Conservation (phyloP, 2,113 vertebrate species). For the Callocephalon fimbriatum region DNA sequence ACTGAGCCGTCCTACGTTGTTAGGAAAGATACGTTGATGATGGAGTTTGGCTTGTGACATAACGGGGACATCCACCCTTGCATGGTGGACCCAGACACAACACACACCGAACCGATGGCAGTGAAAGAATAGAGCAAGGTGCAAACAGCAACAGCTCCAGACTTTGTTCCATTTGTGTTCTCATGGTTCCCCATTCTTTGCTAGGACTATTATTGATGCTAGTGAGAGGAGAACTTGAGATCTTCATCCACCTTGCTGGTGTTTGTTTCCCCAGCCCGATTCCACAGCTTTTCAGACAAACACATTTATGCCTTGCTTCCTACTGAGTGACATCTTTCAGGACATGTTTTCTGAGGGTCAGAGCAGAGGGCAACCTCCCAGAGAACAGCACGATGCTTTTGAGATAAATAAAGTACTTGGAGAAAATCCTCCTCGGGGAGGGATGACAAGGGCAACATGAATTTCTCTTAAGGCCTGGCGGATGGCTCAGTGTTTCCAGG, state of each 20-base stretch:
- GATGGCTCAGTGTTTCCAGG: neutral
- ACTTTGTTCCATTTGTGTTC: constrained; percentile 23
- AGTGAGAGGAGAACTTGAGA: neutral
- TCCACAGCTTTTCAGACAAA: neutral
- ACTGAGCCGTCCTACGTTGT: neutral
- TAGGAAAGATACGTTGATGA: neutral
- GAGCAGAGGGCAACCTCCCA: neutral
- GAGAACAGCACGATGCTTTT: neutral
- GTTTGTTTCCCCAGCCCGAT: neutral
- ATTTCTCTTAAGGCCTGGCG: neutral
- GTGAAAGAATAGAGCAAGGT: neutral
- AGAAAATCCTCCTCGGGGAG: neutral
- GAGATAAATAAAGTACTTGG: neutral
- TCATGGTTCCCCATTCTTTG: neutral
- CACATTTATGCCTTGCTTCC: neutral
- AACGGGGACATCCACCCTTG: neutral
- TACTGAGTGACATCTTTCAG: neutral
- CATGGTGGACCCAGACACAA: neutral
- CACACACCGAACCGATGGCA: neutral
- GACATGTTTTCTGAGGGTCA: neutral
- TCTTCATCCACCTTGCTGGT: neutral
- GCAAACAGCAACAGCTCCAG: neutral
- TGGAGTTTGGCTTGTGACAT: neutral
- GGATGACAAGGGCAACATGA: neutral
- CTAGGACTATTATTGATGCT: neutral